Conservation (phyloP, 1,140 invertebrate species). For the Temnothorax longispinosus region DNA sequence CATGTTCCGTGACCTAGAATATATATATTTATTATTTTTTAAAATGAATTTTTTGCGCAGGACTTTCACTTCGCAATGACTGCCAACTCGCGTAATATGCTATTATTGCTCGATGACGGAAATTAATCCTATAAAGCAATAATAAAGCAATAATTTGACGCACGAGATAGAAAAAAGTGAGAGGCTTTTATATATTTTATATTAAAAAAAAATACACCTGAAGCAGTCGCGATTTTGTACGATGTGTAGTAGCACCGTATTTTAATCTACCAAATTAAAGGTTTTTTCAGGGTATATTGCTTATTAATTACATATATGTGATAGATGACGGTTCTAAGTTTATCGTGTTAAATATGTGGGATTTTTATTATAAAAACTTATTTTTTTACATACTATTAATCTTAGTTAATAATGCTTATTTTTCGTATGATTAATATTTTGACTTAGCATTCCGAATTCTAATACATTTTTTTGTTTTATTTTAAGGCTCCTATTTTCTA, state of each 20-base stretch:
- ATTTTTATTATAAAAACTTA: not conserved
- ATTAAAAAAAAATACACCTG: not conserved
- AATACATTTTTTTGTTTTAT: not conserved
- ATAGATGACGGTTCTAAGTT: not conserved
- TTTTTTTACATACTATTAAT: not conserved
- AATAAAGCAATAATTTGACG: not conserved
- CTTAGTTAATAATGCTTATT: not conserved
- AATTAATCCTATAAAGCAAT: not conserved
- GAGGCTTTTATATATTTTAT: not conserved
- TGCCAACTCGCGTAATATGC: not conserved
- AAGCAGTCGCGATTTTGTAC: not conserved
- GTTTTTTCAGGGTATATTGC: not conserved
- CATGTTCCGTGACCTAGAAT: not conserved
- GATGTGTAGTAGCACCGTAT: not conserved
- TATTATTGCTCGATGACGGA: not conserved
- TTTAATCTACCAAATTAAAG: not conserved
- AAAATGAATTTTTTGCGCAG: not conserved
- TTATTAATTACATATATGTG: not conserved
- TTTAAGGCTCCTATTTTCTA: not conserved
- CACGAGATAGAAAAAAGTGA: not conserved
- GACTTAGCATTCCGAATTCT: not conserved
- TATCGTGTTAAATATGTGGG: too few species aligned
- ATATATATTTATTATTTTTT: not conserved
- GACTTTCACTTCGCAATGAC: conserved; percentile 4
- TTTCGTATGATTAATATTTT: not conserved